Evolutionary conservation across 2,797 vertebrate species (phyloP).

Genomic region (Phylloscopus collybita): DNA sequence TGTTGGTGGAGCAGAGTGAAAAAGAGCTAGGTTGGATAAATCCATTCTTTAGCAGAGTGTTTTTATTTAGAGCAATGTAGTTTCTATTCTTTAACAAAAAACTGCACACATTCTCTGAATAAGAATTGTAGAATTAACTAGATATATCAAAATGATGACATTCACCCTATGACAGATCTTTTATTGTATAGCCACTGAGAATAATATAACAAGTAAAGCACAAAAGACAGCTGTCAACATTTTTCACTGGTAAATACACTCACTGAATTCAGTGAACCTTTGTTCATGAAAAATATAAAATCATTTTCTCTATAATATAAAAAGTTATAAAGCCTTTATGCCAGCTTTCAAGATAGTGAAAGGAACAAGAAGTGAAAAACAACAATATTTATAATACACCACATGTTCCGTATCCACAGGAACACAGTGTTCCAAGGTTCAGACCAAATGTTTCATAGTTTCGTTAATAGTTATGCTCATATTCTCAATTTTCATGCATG

Average conservation of each 20-base stretch:
- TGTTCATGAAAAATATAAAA: not conserved
- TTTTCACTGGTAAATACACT: slow-evolving; percentile 5
- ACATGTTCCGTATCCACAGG: slow-evolving; percentile 18
- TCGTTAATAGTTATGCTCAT: slow-evolving; percentile 58
- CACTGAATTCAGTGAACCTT: slow-evolving; percentile 11
- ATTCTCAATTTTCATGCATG: slow-evolving; percentile 64
- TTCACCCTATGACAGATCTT: slow-evolving; percentile 18
- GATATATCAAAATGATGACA: not conserved
- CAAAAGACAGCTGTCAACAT: slow-evolving; percentile 27
- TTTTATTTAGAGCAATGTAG: not conserved
- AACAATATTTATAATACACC: slow-evolving; percentile 41
- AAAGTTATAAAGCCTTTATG: not conserved
- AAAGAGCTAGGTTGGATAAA: not conserved
- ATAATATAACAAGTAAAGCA: slow-evolving; percentile 39
- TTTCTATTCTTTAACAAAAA: not conserved
- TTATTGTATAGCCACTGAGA: not conserved
- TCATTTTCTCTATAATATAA: not conserved
- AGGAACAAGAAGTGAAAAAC: slow-evolving; percentile 10
- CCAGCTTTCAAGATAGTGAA: not conserved
- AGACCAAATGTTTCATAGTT: slow-evolving; percentile 62
- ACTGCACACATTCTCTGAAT: not conserved
- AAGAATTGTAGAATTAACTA: not conserved
- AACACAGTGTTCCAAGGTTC: slow-evolving; percentile 55
- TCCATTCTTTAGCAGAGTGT: not conserved
- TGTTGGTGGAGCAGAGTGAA: not conserved